These are phyloP conservation scores for Ichneumoninae sp. DNA, from an alignment of 2,888 invertebrate genomes.

Conservation along the genomic window DNA sequence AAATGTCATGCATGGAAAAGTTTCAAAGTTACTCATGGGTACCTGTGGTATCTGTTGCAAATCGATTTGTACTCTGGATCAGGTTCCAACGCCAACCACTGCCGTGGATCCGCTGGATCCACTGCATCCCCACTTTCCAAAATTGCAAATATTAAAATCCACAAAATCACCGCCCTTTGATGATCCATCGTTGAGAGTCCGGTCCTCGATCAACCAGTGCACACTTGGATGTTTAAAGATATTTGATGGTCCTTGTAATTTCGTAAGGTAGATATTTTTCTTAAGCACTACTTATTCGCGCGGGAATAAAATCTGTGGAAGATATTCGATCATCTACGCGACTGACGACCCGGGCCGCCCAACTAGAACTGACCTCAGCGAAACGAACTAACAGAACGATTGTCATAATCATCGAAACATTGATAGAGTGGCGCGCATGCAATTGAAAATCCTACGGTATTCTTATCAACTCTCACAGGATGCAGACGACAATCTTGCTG, in stretches of 20 bases:
- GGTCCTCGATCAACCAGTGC: background rate
- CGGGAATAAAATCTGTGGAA: background rate
- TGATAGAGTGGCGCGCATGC: background rate
- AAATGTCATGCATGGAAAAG: background rate
- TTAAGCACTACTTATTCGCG: background rate
- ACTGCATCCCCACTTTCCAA: background rate
- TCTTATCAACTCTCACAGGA: background rate
- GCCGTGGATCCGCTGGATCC: too few species aligned
- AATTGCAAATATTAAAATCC: background rate
- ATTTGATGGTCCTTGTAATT: background rate
- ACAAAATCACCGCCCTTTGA: background rate
- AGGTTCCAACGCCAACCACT: too few species aligned
- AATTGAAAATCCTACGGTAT: background rate
- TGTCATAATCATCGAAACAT: background rate
- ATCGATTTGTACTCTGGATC: background rate
- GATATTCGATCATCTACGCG: background rate
- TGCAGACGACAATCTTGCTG: slow-evolving; percentile 3
- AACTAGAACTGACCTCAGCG: background rate
- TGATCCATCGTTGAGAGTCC: background rate
- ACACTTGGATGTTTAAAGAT: background rate
- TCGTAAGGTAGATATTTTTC: background rate
- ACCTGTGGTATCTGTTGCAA: background rate
- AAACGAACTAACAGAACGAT: background rate
- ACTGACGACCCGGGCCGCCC: background rate
- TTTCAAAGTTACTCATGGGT: background rate